Base-by-base conservation (phyloP, 2,797 vertebrate species). In the Siniperca obscura region DNA sequence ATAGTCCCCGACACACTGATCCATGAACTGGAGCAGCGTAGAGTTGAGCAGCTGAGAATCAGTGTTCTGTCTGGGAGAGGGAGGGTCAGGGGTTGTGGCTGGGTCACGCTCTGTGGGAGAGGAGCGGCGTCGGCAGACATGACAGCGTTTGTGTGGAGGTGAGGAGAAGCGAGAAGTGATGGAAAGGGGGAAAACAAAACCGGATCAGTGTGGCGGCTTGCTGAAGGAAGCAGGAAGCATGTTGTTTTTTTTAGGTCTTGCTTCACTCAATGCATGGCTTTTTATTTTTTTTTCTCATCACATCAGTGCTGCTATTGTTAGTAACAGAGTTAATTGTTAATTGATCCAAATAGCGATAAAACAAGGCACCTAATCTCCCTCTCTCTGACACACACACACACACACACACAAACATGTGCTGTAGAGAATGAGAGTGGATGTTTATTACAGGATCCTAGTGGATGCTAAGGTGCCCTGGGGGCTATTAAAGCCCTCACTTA, bases 401-500 rank as follows among this genome's bases (percentile, higher is more conserved):
- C 44, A 46, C 74, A 44, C 74, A 16, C 65, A 36, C 61, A 21
- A 70, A 46, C 74, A 57, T 42, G 72, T 62, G 73, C 81, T 62
- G 65, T 71, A 65, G 78, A 85, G 87, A 94, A 90, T 87, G 86
- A 92, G 89, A 91, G 83, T 93, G 90, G 83, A 90, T 91, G 90
- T 94, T 94, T 95, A 94, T 94, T 91, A 90, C 93, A 94, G 93
- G 91, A 94, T 94, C 86, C 87, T 82, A 50, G 86, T 90, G 75
- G 84, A 94, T 91, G 91, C 90, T 83, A 81, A 91, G 89, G 87
- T 87, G 87, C 92, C 90, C 82, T 76, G 80, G 90, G 92, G 92
- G 85, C 93, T 85, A 89, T 93, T 94, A 91, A 93, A 94, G 82
- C 77, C 86, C 82, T 84, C 78, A 90, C 88, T 94, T 92, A 86